phyloP scores from a whole-genome alignment of 1,140 invertebrate species.

The Eumeta japonica region DNA sequence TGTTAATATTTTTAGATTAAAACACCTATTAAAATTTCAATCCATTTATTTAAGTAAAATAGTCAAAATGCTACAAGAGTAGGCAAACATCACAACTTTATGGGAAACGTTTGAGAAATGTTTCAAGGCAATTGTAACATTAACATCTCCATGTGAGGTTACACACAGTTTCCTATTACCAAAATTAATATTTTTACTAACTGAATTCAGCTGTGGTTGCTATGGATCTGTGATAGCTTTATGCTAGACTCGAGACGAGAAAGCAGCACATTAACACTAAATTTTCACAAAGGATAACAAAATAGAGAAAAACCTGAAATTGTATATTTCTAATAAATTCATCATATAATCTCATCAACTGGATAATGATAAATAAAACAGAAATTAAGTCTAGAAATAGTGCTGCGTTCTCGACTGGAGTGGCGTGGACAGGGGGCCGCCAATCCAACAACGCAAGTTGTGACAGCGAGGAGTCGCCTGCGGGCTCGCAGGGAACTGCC shows the following conservation, averaged over 20 bases:
- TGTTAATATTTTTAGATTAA: too few species aligned
- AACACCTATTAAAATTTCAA: slow-evolving; percentile 40
- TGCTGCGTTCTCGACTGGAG: too few species aligned
- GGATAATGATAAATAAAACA: too few species aligned
- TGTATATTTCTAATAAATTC: too few species aligned
- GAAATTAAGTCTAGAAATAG: too few species aligned
- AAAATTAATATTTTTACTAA: slow-evolving; percentile 19
- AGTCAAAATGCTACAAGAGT: slow-evolving; percentile 56
- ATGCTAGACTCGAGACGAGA: too few species aligned
- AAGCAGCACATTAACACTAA: too few species aligned
- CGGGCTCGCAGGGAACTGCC: slow-evolving; percentile 40
- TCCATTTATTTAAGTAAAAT: slow-evolving; percentile 56
- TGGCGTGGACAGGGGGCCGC: slow-evolving; percentile 48
- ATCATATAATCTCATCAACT: too few species aligned
- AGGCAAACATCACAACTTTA: slow-evolving; percentile 54
- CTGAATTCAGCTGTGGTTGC: slow-evolving; percentile 15
- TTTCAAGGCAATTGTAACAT: slow-evolving; percentile 44
- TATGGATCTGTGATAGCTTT: too few species aligned
- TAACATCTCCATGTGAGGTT: slow-evolving; percentile 30
- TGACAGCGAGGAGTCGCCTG: slow-evolving; percentile 39
- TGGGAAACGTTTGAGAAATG: slow-evolving; percentile 47
- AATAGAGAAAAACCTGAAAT: too few species aligned
- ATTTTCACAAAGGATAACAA: too few species aligned
- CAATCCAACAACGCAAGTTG: slow-evolving; percentile 53
- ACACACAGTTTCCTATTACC: slow-evolving; percentile 32